Percentiles rank a stretch among this genome's conserved stretches.
Evolutionary conservation across 2,113 vertebrate genomes (phyloP).

Genomic region (Cynoglossus semilaevis): DNA sequence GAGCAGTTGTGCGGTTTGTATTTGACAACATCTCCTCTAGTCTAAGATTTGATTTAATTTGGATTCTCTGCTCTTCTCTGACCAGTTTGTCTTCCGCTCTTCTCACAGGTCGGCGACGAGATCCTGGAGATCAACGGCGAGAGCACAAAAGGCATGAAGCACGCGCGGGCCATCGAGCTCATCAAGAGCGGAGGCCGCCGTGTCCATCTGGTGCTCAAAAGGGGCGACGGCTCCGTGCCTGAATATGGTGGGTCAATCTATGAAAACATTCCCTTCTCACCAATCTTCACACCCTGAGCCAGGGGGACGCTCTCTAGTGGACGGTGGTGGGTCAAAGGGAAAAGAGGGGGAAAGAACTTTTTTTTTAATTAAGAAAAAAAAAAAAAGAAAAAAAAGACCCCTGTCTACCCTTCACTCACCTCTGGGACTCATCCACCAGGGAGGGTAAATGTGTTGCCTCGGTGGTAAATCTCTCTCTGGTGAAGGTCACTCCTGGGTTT

Average conservation of each 20-base stretch:
- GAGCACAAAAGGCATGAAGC: conserved; percentile 99
- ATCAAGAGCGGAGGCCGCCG: conserved; percentile 97
- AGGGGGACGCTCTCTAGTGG: conserved; percentile 60
- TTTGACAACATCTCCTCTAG: too few relatives aligned
- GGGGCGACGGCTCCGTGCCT: conserved; percentile 97
- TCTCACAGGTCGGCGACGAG: conserved; percentile 89
- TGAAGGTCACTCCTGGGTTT: conserved; percentile 79
- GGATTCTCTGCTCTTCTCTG: too few relatives aligned
- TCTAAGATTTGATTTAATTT: too few relatives aligned
- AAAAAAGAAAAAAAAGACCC: conserved; percentile 5
- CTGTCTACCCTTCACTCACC: conserved; percentile 42
- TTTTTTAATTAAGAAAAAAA: too few relatives aligned
- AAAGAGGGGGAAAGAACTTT: conserved; percentile 37
- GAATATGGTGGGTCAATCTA: conserved; percentile 99
- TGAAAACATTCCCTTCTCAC: conserved; percentile 99
- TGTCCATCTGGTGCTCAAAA: conserved; percentile 93
- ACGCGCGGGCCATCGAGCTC: conserved; percentile 97
- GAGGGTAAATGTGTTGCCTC: conserved; percentile 47
- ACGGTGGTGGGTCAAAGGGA: conserved; percentile 53
- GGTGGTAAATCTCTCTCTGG: conserved; percentile 75
- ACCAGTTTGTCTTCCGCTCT: not conserved
- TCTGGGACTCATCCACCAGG: conserved; percentile 81
- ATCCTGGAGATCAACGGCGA: conserved; percentile 99
- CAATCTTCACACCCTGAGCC: conserved; percentile 97
- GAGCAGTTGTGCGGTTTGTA: too few relatives aligned